phyloP scores from a whole-genome alignment of 1,140 invertebrate species.

The Atopsyche davidsoni region DNA sequence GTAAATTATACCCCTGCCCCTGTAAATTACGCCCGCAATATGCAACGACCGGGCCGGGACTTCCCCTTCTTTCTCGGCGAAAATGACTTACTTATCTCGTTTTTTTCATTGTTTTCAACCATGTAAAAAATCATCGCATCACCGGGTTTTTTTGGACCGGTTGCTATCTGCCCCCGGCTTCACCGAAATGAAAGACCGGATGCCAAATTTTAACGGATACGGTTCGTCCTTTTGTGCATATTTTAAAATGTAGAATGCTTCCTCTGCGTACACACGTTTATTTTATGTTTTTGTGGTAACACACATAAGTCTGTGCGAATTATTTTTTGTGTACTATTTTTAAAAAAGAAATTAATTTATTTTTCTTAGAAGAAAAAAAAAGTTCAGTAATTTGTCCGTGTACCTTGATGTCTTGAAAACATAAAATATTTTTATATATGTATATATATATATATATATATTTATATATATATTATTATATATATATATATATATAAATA shows the following conservation, averaged over 20 bases:
- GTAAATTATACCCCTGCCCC: too few species aligned
- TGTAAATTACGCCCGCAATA: slow-evolving; percentile 18
- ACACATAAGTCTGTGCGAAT: too few species aligned
- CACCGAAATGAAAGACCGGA: slow-evolving; percentile 10
- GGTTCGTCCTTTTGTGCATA: slow-evolving; percentile 2
- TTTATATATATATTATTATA: not conserved
- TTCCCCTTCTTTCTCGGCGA: slow-evolving; percentile 4
- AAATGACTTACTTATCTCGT: slow-evolving; percentile 24
- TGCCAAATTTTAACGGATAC: slow-evolving; percentile 10
- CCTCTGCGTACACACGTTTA: too few species aligned
- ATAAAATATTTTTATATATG: too few species aligned
- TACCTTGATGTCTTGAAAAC: too few species aligned
- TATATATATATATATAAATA: not conserved
- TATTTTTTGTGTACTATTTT: too few species aligned
- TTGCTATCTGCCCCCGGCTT: slow-evolving; percentile 11
- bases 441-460: too few species aligned
- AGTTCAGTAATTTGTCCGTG: too few species aligned
- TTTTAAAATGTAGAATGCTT: too few species aligned
- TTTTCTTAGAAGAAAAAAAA: too few species aligned
- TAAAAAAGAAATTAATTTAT: too few species aligned
- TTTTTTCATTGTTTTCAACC: slow-evolving; percentile 20
- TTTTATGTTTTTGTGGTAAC: too few species aligned
- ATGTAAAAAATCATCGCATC: slow-evolving; percentile 15
- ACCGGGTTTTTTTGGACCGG: slow-evolving; percentile 6
- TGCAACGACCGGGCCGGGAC: slow-evolving; percentile 9